Conservation (phyloP, 2,888 invertebrate species). For the Acrocera orbiculus region DNA sequence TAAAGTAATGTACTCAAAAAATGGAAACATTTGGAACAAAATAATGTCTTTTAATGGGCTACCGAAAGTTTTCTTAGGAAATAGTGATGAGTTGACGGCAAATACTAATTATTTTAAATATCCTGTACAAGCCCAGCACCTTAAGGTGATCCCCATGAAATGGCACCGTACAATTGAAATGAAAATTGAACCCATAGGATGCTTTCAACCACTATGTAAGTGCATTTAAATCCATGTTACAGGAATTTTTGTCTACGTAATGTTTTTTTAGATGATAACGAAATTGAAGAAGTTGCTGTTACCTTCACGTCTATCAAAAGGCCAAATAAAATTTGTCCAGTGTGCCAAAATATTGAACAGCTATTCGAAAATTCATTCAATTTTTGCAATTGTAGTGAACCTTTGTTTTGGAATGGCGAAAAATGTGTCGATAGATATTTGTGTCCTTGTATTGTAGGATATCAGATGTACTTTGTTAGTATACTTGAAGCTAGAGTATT, state of each 20-base stretch:
- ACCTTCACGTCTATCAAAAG: too few relatives aligned
- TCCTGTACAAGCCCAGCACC: slow-evolving; percentile 52
- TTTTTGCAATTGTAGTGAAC: slow-evolving; percentile 36
- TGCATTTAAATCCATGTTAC: too few relatives aligned
- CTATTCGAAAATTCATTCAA: slow-evolving; percentile 14
- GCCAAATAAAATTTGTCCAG: slow-evolving; percentile 8
- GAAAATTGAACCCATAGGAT: slow-evolving; percentile 59
- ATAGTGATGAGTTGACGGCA: slow-evolving; percentile 44
- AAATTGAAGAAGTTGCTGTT: too few relatives aligned
- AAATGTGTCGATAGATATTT: slow-evolving; percentile 50
- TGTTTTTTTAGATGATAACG: too few relatives aligned
- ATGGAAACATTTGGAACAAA: slow-evolving; percentile 52
- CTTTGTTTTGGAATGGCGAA: slow-evolving; percentile 54
- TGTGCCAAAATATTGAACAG: slow-evolving; percentile 38
- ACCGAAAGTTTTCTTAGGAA: slow-evolving; percentile 47
- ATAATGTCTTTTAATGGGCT: slow-evolving; percentile 38
- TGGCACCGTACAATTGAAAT: slow-evolving; percentile 60
- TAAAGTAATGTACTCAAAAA: slow-evolving; percentile 53
- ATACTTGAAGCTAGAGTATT: too few relatives aligned
- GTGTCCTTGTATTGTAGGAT: slow-evolving; percentile 62
- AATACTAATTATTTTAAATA: slow-evolving; percentile 48
- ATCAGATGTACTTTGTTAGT: slow-evolving; percentile 43
- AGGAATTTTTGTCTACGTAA: too few relatives aligned
- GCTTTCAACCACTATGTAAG: slow-evolving; percentile 54
- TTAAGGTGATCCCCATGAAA: slow-evolving; percentile 51